A percentile compares a stretch with the other conserved stretches of the same genome.
phyloP scores from a whole-genome alignment of 2,888 invertebrate species.

The Heteromyza rotundicornis region DNA sequence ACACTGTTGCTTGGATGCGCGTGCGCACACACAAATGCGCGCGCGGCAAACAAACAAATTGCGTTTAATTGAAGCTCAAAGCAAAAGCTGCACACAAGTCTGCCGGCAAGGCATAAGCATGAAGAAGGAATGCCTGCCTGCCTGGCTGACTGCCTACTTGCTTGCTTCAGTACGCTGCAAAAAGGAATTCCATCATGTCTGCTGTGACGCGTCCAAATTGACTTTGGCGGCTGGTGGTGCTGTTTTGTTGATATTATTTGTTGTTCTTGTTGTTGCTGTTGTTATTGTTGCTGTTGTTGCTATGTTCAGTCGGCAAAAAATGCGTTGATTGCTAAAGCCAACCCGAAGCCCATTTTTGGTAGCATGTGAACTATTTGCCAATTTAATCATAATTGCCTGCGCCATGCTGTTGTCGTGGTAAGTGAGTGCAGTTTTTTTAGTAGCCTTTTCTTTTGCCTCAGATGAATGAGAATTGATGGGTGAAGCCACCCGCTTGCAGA shows the following conservation, averaged over 20 bases:
- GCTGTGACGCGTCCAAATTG: conserved; percentile 12
- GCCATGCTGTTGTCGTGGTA: too few species aligned
- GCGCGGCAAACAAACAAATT: conserved; percentile 42
- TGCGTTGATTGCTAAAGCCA: conserved; percentile 23
- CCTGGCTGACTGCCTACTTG: too few species aligned
- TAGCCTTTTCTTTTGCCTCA: not conserved
- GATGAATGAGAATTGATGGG: not conserved
- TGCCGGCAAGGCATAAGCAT: conserved; percentile 17
- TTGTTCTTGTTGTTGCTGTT: conserved; percentile 6
- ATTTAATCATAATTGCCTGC: conserved; percentile 40
- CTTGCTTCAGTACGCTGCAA: too few species aligned
- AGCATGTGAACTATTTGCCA: conserved; percentile 43
- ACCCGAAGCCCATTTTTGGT: conserved; percentile 36
- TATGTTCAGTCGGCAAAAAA: conserved; percentile 14
- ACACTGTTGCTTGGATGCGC: too few species aligned
- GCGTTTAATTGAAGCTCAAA: conserved; percentile 43
- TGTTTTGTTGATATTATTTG: not conserved
- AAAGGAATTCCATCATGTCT: conserved; percentile 20
- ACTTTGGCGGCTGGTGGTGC: too few species aligned
- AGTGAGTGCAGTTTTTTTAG: conserved; percentile 15
- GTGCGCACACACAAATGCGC: conserved; percentile 1
- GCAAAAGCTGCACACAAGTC: conserved; percentile 13
- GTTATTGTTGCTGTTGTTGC: not conserved
- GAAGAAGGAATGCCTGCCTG: conserved; percentile 17
- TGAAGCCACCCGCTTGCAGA: not conserved